phyloP scores from a whole-genome alignment of 2,113 vertebrate genomes.

The Grammomys dolichurus region DNA sequence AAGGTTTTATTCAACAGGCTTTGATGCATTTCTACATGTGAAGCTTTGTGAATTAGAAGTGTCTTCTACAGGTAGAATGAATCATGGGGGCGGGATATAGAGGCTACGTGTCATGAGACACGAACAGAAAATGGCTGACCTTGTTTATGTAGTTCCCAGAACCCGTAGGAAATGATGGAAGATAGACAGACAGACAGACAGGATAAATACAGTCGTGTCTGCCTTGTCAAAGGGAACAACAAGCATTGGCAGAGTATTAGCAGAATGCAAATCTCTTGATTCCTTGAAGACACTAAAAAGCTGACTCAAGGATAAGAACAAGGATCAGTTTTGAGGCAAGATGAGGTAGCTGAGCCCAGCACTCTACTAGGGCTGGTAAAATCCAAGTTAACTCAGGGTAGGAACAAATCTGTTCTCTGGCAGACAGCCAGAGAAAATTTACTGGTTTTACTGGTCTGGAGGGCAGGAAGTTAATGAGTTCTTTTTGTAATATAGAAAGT shows the following conservation, averaged over 20 bases:
- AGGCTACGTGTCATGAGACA: not conserved
- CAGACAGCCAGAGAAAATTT: not conserved
- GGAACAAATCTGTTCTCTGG: not conserved
- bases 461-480: not conserved
- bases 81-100: not conserved
- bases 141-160: not conserved
- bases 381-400: not conserved
- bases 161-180: not conserved
- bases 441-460: not conserved
- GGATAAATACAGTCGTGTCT: not conserved
- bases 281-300: not conserved
- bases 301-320: not conserved
- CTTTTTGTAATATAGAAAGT: not conserved
- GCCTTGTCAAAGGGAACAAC: not conserved
- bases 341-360: not conserved
- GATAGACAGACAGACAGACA: not conserved
- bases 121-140: not conserved
- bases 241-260: not conserved
- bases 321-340: not conserved
- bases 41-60: not conserved
- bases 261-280: not conserved
- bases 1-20: slow-evolving; percentile 12
- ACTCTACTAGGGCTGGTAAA: not conserved
- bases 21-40: not conserved
- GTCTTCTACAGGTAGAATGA: not conserved